Percentiles rank a stretch among this genome's conserved stretches.
Conservation (phyloP, 2,797 vertebrate genomes). For the Lacerta bilineata region DNA sequence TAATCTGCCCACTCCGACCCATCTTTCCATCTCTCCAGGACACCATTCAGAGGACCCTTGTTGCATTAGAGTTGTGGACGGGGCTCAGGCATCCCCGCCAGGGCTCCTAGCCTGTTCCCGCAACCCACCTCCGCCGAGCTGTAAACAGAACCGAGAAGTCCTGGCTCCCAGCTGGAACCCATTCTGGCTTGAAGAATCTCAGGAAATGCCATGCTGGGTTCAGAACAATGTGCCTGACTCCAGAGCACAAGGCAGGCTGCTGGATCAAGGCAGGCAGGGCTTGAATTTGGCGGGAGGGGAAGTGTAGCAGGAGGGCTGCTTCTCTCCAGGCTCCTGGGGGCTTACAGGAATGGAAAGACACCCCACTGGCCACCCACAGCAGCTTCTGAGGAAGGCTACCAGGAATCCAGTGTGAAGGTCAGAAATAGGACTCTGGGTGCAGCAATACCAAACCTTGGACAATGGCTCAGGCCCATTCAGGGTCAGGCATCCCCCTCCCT, state of each 20-base stretch:
- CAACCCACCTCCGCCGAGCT: not conserved
- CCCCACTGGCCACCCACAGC: not conserved
- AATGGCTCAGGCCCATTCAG: not conserved
- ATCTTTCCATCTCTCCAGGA: not conserved
- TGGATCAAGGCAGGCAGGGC: not conserved
- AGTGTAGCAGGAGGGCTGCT: not conserved
- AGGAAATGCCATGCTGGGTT: slow-evolving; percentile 15
- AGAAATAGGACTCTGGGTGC: too few relatives aligned
- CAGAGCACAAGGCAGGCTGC: not conserved
- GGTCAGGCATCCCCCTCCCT: not conserved
- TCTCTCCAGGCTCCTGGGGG: not conserved
- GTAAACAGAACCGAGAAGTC: not conserved
- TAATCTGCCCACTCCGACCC: too few relatives aligned
- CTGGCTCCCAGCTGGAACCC: not conserved
- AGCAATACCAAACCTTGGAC: not conserved
- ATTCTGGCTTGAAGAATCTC: slow-evolving; percentile 28
- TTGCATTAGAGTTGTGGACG: too few relatives aligned
- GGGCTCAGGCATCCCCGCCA: not conserved
- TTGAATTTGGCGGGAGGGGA: not conserved
- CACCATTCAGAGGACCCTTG: not conserved
- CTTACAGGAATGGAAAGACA: not conserved
- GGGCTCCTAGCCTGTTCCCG: not conserved
- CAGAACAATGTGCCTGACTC: slow-evolving; percentile 16
- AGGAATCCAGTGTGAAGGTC: not conserved
- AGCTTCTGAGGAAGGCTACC: not conserved